phyloP scores from a whole-genome alignment of 2,797 vertebrate genomes.

The Phrynocephalus forsythii region DNA sequence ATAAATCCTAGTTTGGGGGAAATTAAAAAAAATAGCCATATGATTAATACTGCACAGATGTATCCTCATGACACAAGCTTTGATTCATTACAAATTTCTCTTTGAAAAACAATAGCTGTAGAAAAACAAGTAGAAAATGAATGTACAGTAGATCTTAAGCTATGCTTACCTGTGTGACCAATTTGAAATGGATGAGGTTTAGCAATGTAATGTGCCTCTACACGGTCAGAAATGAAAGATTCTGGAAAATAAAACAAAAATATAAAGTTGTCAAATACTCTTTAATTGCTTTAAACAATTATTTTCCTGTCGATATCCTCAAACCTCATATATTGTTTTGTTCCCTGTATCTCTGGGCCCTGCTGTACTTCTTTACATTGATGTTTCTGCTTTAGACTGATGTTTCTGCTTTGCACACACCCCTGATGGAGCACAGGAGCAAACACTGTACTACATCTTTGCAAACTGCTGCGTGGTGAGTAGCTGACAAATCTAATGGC shows the following conservation, averaged over 20 bases:
- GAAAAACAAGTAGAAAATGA: conserved; percentile 28
- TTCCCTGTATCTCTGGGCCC: neutral
- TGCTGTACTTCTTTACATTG: too few relatives aligned
- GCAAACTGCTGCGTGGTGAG: neutral
- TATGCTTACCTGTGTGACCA: conserved; percentile 87
- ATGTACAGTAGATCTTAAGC: conserved; percentile 35
- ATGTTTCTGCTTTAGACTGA: neutral
- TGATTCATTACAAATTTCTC: conserved; percentile 23
- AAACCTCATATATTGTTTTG: neutral
- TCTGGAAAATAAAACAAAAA: conserved; percentile 41
- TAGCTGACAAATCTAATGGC: neutral
- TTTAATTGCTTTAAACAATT: neutral
- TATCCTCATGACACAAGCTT: neutral
- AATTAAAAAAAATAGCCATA: conserved; percentile 49
- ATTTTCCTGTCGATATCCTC: neutral
- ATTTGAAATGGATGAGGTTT: conserved; percentile 84
- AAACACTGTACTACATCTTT: neutral
- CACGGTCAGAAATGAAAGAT: conserved; percentile 51
- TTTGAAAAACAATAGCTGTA: neutral
- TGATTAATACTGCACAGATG: conserved; percentile 28
- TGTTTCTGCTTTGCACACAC: neutral
- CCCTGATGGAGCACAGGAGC: neutral
- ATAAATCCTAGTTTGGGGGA: conserved; percentile 87
- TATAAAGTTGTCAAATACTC: neutral
- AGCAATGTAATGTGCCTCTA: conserved; percentile 83